Percentiles rank a stretch among this genome's conserved stretches.
Evolutionary conservation across 2,113 vertebrate genomes (phyloP).

Genomic region (chimpanzee (Pan troglodytes)): NHGRI_mPanTro3-v2.1_pri NC_072401.2:131244501-131245000

Average conservation of each 20-base stretch:
- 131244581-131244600: neutral
- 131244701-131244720: neutral
- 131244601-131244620: neutral
- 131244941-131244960: neutral
- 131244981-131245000: neutral
- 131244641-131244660: neutral
- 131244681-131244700: neutral
- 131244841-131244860: neutral
- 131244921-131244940: neutral
- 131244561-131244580: neutral
- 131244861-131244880: neutral
- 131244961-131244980: neutral
- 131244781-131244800: neutral
- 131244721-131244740: neutral
- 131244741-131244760: neutral
- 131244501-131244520: neutral
- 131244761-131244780: neutral
- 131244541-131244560: neutral
- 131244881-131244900: neutral
- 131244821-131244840: neutral
- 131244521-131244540: neutral
- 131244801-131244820: neutral
- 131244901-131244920: neutral
- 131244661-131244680: neutral
- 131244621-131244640: neutral